A percentile compares a stretch with the other conserved stretches of the same genome.
phyloP scores from a whole-genome alignment of 2,797 vertebrate genomes.

The Brachyalestes nurse region DNA sequence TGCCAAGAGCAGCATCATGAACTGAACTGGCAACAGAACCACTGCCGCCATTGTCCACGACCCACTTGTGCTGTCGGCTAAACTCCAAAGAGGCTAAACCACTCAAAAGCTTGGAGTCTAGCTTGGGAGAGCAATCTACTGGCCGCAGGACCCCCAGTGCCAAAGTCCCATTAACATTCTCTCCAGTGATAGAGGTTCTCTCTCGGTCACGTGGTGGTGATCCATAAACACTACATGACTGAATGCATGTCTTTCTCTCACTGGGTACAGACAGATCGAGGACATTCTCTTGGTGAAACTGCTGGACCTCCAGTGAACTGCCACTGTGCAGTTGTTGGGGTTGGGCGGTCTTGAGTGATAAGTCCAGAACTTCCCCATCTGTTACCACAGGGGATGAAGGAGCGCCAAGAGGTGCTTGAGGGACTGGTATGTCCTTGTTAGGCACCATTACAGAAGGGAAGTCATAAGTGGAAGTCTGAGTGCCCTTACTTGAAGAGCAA shows the following conservation, averaged over 20 bases:
- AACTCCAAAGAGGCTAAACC: slow-evolving; percentile 80
- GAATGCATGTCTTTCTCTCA: slow-evolving; percentile 76
- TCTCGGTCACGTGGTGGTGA: slow-evolving; percentile 57
- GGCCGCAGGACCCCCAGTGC: slow-evolving; percentile 73
- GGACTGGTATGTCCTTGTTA: slow-evolving; percentile 65
- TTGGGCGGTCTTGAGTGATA: slow-evolving; percentile 85
- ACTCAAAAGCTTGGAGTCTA: slow-evolving; percentile 77
- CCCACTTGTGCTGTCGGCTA: slow-evolving; percentile 88
- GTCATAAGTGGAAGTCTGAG: slow-evolving; percentile 87
- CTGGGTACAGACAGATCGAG: slow-evolving; percentile 88
- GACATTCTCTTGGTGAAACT: slow-evolving; percentile 83
- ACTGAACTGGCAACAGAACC: slow-evolving; percentile 64
- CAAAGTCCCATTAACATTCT: slow-evolving; percentile 68
- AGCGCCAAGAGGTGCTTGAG: slow-evolving; percentile 54
- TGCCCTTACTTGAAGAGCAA: slow-evolving; percentile 85
- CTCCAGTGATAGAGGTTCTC: slow-evolving; percentile 61
- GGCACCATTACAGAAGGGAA: slow-evolving; percentile 77
- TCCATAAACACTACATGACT: slow-evolving; percentile 50
- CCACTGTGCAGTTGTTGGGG: slow-evolving; percentile 61
- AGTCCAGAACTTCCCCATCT: slow-evolving; percentile 90
- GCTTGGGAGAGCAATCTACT: slow-evolving; percentile 72
- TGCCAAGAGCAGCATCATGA: slow-evolving; percentile 73
- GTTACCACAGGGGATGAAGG: slow-evolving; percentile 54
- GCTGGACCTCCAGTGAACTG: slow-evolving; percentile 67
- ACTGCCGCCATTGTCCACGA: slow-evolving; percentile 77